These are phyloP conservation scores for Ceratothoa steindachneri DNA, from an alignment of 2,888 invertebrate species.

Conservation along the genomic window DNA sequence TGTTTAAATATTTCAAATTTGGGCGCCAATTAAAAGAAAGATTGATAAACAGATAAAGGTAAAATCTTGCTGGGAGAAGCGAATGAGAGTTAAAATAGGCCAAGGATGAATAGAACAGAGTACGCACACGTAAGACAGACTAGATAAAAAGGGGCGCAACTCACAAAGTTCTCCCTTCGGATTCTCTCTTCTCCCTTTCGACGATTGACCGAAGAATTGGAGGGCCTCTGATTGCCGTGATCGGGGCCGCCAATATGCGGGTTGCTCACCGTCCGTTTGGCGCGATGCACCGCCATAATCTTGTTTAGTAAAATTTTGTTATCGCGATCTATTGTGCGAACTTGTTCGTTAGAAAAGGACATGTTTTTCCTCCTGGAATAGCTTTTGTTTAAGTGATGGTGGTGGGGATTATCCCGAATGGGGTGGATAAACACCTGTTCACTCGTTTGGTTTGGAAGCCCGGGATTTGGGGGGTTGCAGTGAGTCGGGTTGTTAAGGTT, in stretches of 20 bases:
- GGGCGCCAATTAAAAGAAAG: too few relatives aligned
- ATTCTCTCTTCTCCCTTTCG: slow-evolving; percentile 41
- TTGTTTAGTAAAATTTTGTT: slow-evolving; percentile 55
- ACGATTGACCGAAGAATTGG: slow-evolving; percentile 35
- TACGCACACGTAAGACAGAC: too few relatives aligned
- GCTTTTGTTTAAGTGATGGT: slow-evolving; percentile 33
- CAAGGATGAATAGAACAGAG: too few relatives aligned
- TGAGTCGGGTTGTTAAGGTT: slow-evolving; percentile 7
- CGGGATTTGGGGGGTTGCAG: neutral
- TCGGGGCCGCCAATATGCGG: slow-evolving; percentile 16
- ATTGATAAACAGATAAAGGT: too few relatives aligned
- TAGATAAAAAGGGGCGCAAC: too few relatives aligned
- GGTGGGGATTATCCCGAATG: slow-evolving; percentile 43
- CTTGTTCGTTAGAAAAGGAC: slow-evolving; percentile 55
- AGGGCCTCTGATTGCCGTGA: slow-evolving; percentile 27
- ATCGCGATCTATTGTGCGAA: slow-evolving; percentile 55
- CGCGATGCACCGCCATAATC: slow-evolving; percentile 51
- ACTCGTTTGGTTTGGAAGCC: neutral
- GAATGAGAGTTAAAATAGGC: too few relatives aligned
- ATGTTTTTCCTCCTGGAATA: slow-evolving; percentile 52
- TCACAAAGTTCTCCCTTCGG: slow-evolving; percentile 45
- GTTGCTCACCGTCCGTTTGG: neutral
- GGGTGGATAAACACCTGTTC: slow-evolving; percentile 29
- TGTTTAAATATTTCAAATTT: too few relatives aligned
- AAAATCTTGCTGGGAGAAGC: too few relatives aligned